Conservation (phyloP, 1,140 invertebrate species). For the Temnothorax longispinosus region DNA sequence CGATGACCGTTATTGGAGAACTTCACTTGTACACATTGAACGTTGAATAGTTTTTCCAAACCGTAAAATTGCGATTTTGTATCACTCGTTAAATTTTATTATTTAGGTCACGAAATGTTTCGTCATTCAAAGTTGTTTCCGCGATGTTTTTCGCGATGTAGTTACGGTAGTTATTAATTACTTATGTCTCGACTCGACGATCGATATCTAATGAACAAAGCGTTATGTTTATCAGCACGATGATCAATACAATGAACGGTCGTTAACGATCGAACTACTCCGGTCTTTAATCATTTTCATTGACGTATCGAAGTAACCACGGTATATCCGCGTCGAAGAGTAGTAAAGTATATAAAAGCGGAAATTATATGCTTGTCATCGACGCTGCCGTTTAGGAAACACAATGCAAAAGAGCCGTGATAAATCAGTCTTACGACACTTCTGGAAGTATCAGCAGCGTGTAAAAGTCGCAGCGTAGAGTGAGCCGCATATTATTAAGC, state of each 20-base stretch:
- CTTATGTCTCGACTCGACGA: neutral
- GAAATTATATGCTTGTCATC: constrained; percentile 55
- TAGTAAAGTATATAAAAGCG: neutral
- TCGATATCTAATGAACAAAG: constrained; percentile 30
- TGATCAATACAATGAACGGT: neutral
- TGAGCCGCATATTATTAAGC: neutral
- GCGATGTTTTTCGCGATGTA: neutral
- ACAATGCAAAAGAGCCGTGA: constrained; percentile 40
- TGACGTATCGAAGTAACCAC: neutral
- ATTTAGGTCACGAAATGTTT: neutral
- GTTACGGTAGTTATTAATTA: constrained; percentile 28
- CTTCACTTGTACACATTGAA: neutral
- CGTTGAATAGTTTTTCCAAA: neutral
- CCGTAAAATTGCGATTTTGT: neutral
- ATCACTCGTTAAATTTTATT: neutral
- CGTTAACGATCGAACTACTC: constrained; percentile 8
- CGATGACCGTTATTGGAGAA: neutral
- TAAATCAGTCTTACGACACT: constrained; percentile 53
- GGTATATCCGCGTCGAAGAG: neutral
- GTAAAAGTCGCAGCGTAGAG: neutral
- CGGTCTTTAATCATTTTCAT: constrained; percentile 41
- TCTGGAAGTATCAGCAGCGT: constrained; percentile 37
- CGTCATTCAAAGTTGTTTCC: neutral
- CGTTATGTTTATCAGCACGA: constrained; percentile 16
- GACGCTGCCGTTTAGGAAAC: constrained; percentile 18